Evolutionary conservation across 1,140 invertebrate genomes (phyloP).

Genomic region (Parasteatoda tepidariorum): DNA sequence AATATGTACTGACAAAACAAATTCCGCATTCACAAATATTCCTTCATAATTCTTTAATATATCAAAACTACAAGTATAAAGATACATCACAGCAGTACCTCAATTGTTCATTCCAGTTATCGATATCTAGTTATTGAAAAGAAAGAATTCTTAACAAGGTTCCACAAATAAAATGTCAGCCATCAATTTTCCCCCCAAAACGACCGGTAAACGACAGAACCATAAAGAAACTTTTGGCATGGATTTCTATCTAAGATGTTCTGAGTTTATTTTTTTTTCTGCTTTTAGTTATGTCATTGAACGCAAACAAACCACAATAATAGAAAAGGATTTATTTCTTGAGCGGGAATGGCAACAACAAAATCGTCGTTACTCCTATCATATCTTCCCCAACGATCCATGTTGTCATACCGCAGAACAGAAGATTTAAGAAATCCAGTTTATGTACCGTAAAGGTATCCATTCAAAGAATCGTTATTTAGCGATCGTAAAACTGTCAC

Average conservation of each 20-base stretch:
- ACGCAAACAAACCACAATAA: background rate
- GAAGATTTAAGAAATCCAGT: background rate
- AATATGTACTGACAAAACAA: too few species aligned
- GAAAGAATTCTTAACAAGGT: too few species aligned
- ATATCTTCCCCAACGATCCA: background rate
- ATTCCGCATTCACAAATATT: too few species aligned
- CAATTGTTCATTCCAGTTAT: too few species aligned
- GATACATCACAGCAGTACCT: too few species aligned
- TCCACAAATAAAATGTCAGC: too few species aligned
- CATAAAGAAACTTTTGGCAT: background rate
- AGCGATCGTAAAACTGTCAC: slow-evolving; percentile 8
- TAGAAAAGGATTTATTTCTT: background rate
- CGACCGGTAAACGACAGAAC: background rate
- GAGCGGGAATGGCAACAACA: background rate
- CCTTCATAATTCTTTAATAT: too few species aligned
- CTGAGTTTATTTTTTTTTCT: background rate
- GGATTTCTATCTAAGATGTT: background rate
- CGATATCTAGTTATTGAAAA: too few species aligned
- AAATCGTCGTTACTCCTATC: background rate
- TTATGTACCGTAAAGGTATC: slow-evolving; percentile 4
- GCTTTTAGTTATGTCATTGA: background rate
- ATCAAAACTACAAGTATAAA: too few species aligned
- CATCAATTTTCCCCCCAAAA: too few species aligned
- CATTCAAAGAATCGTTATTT: slow-evolving; percentile 9
- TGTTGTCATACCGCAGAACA: background rate